Evolutionary conservation across 1,140 invertebrate species (phyloP).

Genomic region (Eupristina koningsbergeri): DNA sequence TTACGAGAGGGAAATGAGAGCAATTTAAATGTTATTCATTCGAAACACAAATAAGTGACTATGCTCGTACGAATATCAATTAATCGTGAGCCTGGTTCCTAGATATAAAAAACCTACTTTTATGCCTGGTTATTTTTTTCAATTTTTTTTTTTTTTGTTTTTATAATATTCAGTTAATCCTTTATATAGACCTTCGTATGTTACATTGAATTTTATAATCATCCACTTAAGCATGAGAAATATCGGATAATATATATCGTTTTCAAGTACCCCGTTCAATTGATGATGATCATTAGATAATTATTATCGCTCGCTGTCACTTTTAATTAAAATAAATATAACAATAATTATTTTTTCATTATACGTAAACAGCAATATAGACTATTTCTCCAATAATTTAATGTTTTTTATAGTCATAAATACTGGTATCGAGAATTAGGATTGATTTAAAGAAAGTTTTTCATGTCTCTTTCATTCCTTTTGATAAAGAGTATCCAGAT

Average conservation of each 20-base stretch:
- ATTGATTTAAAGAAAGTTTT: slow-evolving; percentile 44
- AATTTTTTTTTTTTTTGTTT: not conserved
- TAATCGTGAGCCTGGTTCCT: not conserved
- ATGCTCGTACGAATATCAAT: not conserved
- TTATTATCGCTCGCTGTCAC: slow-evolving; percentile 24
- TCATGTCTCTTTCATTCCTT: slow-evolving; percentile 4
- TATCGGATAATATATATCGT: slow-evolving; percentile 31
- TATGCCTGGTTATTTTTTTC: not conserved
- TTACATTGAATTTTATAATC: slow-evolving; percentile 15
- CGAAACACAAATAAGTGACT: slow-evolving; percentile 30
- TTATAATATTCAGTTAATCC: not conserved
- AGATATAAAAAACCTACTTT: not conserved
- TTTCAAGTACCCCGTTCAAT: not conserved
- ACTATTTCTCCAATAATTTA: slow-evolving; percentile 20
- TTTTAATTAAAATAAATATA: slow-evolving; percentile 41
- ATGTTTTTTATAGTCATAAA: slow-evolving; percentile 14
- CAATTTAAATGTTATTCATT: slow-evolving; percentile 14
- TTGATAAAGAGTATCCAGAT: slow-evolving; percentile 59
- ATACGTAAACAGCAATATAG: not conserved
- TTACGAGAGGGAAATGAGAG: slow-evolving; percentile 20
- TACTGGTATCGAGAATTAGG: slow-evolving; percentile 58
- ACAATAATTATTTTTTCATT: slow-evolving; percentile 23
- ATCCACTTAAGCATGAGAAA: not conserved
- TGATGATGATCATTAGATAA: slow-evolving; percentile 36
- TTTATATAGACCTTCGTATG: not conserved